Evolutionary conservation across 2,888 invertebrate genomes (phyloP).

Genomic region (Eupithecia centaureata): DNA sequence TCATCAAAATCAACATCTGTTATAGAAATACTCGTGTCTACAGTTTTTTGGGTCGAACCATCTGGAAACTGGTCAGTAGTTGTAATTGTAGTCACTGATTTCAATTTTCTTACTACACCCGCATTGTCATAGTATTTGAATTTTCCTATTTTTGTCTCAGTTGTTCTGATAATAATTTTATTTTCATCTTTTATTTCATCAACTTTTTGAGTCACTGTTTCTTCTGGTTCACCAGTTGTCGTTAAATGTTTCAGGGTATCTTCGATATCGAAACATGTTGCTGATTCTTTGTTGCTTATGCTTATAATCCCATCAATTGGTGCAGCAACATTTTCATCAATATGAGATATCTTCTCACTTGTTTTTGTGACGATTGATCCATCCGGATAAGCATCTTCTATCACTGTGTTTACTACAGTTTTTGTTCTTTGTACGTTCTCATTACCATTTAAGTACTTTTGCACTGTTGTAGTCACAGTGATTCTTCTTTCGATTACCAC

Average conservation of each 20-base stretch:
- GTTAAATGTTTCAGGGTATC: constrained; percentile 45
- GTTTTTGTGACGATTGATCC: constrained; percentile 71
- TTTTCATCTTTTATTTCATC: constrained; percentile 44
- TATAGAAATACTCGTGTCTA: constrained; percentile 45
- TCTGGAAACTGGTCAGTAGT: constrained; percentile 58
- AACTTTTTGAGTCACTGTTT: constrained; percentile 47
- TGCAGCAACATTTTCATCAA: constrained; percentile 57
- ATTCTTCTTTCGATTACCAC: constrained; percentile 63
- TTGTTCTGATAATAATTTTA: constrained; percentile 42
- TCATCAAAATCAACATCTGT: constrained; percentile 15
- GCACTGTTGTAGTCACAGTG: constrained; percentile 59
- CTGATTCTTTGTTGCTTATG: constrained; percentile 39
- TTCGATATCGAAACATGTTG: constrained; percentile 27
- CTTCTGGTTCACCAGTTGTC: constrained; percentile 51
- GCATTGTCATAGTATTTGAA: constrained; percentile 50
- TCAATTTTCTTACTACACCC: constrained; percentile 49
- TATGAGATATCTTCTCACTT: constrained; percentile 68
- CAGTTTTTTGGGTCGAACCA: constrained; percentile 49
- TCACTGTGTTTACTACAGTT: constrained; percentile 62
- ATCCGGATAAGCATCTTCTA: constrained; percentile 75
- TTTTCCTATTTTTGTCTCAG: constrained; percentile 45
- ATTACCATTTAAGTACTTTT: constrained; percentile 56
- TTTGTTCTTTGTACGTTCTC: constrained; percentile 61
- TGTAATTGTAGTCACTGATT: constrained; percentile 50
- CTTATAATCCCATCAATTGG: constrained; percentile 37